Evolutionary conservation across 2,888 invertebrate genomes (phyloP).

Genomic region (Synergus umbraculus): DNA sequence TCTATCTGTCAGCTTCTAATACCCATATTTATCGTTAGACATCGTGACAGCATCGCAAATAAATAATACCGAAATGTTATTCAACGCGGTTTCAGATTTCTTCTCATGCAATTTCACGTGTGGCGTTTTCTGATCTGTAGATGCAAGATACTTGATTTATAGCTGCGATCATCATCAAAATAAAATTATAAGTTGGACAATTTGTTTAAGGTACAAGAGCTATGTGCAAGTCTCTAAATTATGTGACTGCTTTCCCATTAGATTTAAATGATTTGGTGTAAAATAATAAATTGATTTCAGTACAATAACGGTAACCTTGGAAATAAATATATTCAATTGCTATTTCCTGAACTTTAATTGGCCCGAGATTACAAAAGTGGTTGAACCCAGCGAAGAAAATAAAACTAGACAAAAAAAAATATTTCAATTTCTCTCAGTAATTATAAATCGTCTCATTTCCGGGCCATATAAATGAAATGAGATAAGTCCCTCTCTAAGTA

Average conservation of each 20-base stretch:
- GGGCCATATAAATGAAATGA: constrained; percentile 27
- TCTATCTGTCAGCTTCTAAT: not conserved
- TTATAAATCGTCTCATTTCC: constrained; percentile 19
- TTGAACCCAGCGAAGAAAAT: not conserved
- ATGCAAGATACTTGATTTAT: constrained; percentile 28
- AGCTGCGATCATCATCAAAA: constrained; percentile 12
- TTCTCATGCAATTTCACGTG: not conserved
- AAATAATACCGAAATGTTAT: constrained; percentile 32
- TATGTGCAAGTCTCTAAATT: constrained; percentile 27
- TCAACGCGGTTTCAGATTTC: constrained; percentile 24
- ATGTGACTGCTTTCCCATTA: constrained; percentile 13
- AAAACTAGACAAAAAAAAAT: not conserved
- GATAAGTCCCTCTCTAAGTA: not conserved
- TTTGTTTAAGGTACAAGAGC: constrained; percentile 30
- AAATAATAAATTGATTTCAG: constrained; percentile 9
- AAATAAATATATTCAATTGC: constrained; percentile 15
- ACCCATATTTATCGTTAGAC: not conserved
- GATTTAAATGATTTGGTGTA: not conserved
- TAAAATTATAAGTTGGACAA: constrained; percentile 20
- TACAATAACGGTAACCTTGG: not conserved
- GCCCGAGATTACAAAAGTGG: constrained; percentile 1
- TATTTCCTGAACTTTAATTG: constrained; percentile 15
- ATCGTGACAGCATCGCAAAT: constrained; percentile 24
- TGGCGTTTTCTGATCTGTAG: not conserved
- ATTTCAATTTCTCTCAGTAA: constrained; percentile 15